Evolutionary conservation across 2,113 vertebrate genomes (phyloP).

Genomic region (Ptychochromis oligacanthus): DNA sequence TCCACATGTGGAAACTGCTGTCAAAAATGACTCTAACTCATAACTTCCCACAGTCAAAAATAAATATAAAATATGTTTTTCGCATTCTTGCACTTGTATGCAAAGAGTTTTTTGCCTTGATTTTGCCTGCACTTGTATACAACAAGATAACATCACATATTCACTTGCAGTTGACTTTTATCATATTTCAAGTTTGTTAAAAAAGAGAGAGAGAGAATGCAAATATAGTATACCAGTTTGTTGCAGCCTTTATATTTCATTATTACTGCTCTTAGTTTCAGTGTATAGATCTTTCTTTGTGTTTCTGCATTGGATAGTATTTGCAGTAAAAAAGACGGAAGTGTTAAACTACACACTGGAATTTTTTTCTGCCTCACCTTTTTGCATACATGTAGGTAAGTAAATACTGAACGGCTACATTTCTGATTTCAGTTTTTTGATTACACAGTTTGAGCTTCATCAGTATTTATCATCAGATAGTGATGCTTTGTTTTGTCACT

Average conservation of each 20-base stretch:
- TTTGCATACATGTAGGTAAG: neutral
- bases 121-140: neutral
- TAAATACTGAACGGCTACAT: neutral
- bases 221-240: slow-evolving; percentile 23
- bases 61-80: neutral
- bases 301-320: neutral
- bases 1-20: neutral
- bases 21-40: neutral
- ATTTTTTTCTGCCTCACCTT: neutral
- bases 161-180: neutral
- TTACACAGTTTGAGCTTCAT: neutral
- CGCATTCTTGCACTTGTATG: neutral
- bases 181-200: neutral
- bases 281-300: neutral
- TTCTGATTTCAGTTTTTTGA: neutral
- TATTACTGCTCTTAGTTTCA: neutral
- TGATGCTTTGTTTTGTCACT: neutral
- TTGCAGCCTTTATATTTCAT: neutral
- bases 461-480: slow-evolving; percentile 3
- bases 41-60: neutral
- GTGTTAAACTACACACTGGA: neutral
- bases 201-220: slow-evolving; percentile 4
- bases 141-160: neutral
- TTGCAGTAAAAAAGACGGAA: neutral
- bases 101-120: neutral